These are phyloP conservation scores for Rhinolophus sinicus DNA, from an alignment of 2,113 vertebrate species.

Conservation along the genomic window DNA sequence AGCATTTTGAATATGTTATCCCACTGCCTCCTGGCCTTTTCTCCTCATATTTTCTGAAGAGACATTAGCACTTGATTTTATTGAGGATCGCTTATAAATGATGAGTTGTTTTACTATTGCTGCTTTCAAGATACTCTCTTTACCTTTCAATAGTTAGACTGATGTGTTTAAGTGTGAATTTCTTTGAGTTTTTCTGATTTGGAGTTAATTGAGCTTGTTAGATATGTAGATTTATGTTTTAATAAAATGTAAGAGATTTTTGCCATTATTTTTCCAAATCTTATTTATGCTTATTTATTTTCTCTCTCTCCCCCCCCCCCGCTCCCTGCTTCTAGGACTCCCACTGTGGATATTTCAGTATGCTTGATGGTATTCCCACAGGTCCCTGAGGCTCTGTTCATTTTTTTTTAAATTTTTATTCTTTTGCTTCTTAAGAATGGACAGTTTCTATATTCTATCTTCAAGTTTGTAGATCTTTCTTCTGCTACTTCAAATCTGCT, in stretches of 20 bases:
- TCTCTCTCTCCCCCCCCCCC: no score
- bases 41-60: background rate
- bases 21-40: background rate
- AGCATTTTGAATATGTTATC: background rate
- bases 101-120: background rate
- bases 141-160: background rate
- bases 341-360: background rate
- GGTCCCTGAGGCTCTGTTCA: background rate
- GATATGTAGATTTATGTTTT: background rate
- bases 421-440: background rate
- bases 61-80: background rate
- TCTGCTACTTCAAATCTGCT: background rate
- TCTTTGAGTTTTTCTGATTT: background rate
- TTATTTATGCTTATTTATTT: background rate
- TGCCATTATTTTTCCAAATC: background rate
- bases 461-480: background rate
- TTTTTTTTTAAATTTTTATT: background rate
- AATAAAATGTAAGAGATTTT: background rate
- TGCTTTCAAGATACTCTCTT: conserved; percentile 1
- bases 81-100: background rate
- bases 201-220: background rate
- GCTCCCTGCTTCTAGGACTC: background rate
- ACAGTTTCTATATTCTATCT: background rate
- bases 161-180: background rate
- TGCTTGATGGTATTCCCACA: background rate